These are phyloP conservation scores for Melanaphis sacchari DNA, from an alignment of 1,140 invertebrate genomes.

Conservation along the genomic window DNA sequence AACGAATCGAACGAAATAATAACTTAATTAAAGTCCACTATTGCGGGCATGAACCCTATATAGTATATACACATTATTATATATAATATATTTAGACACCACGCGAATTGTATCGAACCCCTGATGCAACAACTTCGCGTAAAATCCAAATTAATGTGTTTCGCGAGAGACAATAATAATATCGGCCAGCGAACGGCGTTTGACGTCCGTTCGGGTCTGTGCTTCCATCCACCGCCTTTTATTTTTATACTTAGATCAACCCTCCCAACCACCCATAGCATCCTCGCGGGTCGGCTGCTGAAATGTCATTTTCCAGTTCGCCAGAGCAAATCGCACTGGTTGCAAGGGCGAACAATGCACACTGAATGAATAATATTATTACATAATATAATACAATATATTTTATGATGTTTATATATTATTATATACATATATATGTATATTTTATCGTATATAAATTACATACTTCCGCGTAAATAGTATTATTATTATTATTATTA, in stretches of 20 bases:
- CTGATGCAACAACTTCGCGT: background rate
- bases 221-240: constrained; percentile 23
- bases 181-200: background rate
- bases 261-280: background rate
- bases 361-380: constrained; percentile 3
- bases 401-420: background rate
- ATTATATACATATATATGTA: background rate
- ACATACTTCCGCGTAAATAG: background rate
- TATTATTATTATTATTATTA: too few species aligned
- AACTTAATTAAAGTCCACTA: background rate
- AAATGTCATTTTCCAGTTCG: constrained; percentile 56
- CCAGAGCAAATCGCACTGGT: constrained; percentile 43
- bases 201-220: constrained; percentile 24
- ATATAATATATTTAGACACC: background rate
- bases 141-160: constrained; percentile 41
- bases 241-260: background rate
- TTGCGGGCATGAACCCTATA: background rate
- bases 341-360: background rate
- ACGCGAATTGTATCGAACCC: background rate
- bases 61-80: background rate
- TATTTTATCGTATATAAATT: too few species aligned
- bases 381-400: background rate
- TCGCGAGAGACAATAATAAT: constrained; percentile 21
- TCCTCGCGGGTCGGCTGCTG: background rate
- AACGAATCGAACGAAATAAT: background rate